Conservation (phyloP, 1,140 invertebrate genomes). For the Cecropterus lyciades region DNA sequence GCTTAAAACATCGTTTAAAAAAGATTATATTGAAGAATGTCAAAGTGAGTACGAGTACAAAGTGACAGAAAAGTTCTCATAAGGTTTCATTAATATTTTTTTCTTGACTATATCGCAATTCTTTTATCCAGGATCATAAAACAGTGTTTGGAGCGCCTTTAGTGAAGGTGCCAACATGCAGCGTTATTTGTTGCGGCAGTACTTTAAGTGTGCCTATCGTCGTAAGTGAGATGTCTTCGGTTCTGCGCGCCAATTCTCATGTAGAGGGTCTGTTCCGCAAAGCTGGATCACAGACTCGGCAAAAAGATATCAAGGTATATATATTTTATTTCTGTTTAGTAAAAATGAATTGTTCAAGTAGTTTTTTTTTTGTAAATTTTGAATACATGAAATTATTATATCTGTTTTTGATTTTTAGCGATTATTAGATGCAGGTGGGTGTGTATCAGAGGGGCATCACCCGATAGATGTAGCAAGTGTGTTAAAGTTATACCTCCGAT, state of each 20-base stretch:
- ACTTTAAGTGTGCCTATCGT: conserved; percentile 90
- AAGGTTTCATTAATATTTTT: conserved; percentile 1
- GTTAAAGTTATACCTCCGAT: conserved; percentile 92
- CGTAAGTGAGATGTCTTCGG: conserved; percentile 88
- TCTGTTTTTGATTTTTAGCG: conserved; percentile 74
- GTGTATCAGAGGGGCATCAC: conserved; percentile 87
- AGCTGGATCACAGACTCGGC: conserved; percentile 91
- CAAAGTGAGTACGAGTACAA: conserved; percentile 81
- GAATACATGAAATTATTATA: too few species aligned
- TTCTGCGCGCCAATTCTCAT: conserved; percentile 87
- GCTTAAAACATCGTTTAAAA: conserved; percentile 87
- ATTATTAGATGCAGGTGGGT: conserved; percentile 87
- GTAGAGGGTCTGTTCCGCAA: conserved; percentile 94
- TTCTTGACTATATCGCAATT: background rate
- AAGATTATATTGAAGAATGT: conserved; percentile 84
- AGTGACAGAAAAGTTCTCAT: conserved; percentile 11
- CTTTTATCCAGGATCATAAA: conserved; percentile 66
- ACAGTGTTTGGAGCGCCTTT: conserved; percentile 87
- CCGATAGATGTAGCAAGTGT: conserved; percentile 93
- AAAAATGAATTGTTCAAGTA: too few species aligned
- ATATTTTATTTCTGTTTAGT: background rate
- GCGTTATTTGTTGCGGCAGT: conserved; percentile 86
- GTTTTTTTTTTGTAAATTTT: too few species aligned
- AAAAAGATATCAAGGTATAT: conserved; percentile 90
- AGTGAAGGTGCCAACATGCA: conserved; percentile 80